Conservation (phyloP, 2,797 vertebrate genomes). For the Argyrosomus regius region DNA sequence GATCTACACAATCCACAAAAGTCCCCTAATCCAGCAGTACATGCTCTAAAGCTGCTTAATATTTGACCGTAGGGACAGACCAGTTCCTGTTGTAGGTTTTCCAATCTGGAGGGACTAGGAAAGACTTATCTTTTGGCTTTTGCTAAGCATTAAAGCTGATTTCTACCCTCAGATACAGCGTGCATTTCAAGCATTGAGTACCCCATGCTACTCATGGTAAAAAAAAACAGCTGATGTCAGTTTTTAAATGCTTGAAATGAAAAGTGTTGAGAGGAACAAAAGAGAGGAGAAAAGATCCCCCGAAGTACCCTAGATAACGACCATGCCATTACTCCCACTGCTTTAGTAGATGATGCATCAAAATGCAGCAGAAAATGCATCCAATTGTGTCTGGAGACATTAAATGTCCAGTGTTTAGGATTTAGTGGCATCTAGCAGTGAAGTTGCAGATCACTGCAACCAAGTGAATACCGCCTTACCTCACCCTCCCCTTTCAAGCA, state of each 20-base stretch:
- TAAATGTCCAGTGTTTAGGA: neutral
- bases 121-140: constrained; percentile 42
- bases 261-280: constrained; percentile 21
- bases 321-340: constrained; percentile 29
- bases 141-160: constrained; percentile 46
- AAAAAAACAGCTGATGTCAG: constrained; percentile 24
- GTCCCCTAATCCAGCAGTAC: constrained; percentile 68
- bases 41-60: constrained; percentile 73
- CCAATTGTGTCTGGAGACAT: constrained; percentile 28
- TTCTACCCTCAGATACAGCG: constrained; percentile 29
- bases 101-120: constrained; percentile 40
- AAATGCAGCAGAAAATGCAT: constrained; percentile 37
- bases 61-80: constrained; percentile 40
- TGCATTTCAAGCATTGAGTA: constrained; percentile 55
- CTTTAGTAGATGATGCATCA: constrained; percentile 56
- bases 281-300: neutral
- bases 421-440: too few species aligned
- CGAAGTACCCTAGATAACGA: constrained; percentile 49
- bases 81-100: constrained; percentile 44
- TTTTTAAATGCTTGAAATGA: constrained; percentile 26
- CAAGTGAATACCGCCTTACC: too few species aligned
- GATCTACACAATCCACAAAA: constrained; percentile 65
- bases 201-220: constrained; percentile 20
- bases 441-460: too few species aligned
- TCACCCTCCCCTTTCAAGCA: too few species aligned